These are phyloP conservation scores for Enteromius mattozi DNA, from an alignment of 2,797 vertebrate species.

Conservation along the genomic window DNA sequence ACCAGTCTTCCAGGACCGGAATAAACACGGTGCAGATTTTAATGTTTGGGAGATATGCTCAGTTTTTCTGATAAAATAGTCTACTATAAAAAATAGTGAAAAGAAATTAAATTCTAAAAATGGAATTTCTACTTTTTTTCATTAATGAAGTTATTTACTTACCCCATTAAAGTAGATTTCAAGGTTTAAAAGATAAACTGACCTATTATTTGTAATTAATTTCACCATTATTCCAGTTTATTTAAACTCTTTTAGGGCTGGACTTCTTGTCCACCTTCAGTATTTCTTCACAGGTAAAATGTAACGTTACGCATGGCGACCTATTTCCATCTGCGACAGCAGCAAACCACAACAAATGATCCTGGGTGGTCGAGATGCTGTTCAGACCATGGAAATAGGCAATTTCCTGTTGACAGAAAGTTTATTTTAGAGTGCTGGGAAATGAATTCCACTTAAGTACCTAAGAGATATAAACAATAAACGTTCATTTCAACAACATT, in stretches of 20 bases:
- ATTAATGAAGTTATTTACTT: background rate
- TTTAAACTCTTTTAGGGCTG: background rate
- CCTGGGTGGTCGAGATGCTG: constrained; percentile 21
- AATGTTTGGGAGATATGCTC: background rate
- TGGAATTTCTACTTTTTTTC: background rate
- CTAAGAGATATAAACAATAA: background rate
- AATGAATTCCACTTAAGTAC: background rate
- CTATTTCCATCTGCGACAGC: background rate
- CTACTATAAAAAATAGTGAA: background rate
- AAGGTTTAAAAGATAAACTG: background rate
- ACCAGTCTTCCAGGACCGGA: background rate
- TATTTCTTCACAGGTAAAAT: background rate
- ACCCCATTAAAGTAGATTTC: background rate
- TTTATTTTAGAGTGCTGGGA: background rate
- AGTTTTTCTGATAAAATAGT: background rate
- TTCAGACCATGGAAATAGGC: background rate
- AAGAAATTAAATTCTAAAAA: background rate
- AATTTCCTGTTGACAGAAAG: constrained; percentile 54
- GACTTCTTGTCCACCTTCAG: background rate
- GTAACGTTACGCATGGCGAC: background rate
- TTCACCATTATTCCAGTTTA: background rate
- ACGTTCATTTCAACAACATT: background rate
- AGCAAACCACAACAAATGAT: constrained; percentile 6
- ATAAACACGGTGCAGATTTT: constrained; percentile 15
- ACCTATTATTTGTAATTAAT: background rate